Evolutionary conservation across 2,797 vertebrate species (phyloP).

Genomic region (Thunnus albacares): DNA sequence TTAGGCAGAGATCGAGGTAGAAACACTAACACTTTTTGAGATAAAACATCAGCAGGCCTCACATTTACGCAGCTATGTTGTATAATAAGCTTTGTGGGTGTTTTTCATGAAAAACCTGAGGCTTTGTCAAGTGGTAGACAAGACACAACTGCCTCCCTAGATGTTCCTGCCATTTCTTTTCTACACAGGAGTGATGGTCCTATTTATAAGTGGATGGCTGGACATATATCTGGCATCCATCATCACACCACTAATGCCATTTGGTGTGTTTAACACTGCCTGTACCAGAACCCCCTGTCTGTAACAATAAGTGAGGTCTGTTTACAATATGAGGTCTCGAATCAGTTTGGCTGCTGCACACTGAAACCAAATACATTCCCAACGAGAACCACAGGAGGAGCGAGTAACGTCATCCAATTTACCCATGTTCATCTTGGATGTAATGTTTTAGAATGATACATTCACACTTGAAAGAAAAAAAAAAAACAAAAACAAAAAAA

Average conservation of each 20-base stretch:
- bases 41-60: constrained; percentile 81
- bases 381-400: constrained; percentile 80
- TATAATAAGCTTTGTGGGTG: constrained; percentile 77
- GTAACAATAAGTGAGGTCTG: constrained; percentile 84
- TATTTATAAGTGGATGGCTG: constrained; percentile 73
- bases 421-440: constrained; percentile 85
- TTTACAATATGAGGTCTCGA: constrained; percentile 87
- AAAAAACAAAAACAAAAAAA: constrained; percentile 56
- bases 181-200: constrained; percentile 80
- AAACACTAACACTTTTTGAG: constrained; percentile 63
- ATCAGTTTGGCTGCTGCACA: constrained; percentile 87
- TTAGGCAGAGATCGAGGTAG: constrained; percentile 65
- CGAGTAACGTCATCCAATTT: constrained; percentile 79
- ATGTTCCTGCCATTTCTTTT: constrained; percentile 81
- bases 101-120: constrained; percentile 74
- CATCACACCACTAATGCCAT: constrained; percentile 79
- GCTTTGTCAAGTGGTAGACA: constrained; percentile 69
- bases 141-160: constrained; percentile 79
- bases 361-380: constrained; percentile 88
- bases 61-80: constrained; percentile 79
- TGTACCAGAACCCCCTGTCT: constrained; percentile 84
- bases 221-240: constrained; percentile 66
- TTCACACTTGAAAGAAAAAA: constrained; percentile 80
- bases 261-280: constrained; percentile 87
- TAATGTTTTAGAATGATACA: constrained; percentile 83